These are phyloP conservation scores for Tetranychus cinnabarinus DNA, from an alignment of 1,140 invertebrate species.

Conservation along the genomic window DNA sequence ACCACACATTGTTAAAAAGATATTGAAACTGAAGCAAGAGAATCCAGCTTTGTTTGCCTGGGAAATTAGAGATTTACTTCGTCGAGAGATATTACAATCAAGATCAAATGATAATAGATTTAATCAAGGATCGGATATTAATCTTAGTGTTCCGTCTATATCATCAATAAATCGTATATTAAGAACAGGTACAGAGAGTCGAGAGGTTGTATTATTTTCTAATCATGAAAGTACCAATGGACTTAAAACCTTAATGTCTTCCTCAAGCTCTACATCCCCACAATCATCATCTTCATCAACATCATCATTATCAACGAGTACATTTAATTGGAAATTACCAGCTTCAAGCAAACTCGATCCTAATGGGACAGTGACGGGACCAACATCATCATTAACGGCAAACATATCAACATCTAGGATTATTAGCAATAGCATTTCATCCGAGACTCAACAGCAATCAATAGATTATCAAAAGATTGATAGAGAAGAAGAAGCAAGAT, in stretches of 20 bases:
- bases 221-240: neutral
- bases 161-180: slow-evolving; percentile 9
- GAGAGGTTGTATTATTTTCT: neutral
- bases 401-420: no score
- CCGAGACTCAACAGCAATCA: no score
- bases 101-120: neutral
- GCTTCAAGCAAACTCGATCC: no score
- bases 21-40: slow-evolving; percentile 65
- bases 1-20: slow-evolving; percentile 71
- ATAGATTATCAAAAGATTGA: no score
- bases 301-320: neutral
- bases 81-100: slow-evolving; percentile 23
- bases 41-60: slow-evolving; percentile 78
- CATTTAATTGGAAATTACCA: neutral
- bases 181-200: neutral
- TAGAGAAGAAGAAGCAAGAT: no score
- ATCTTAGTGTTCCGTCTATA: slow-evolving; percentile 1
- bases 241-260: neutral
- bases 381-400: no score
- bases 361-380: no score
- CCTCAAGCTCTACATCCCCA: neutral
- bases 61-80: slow-evolving; percentile 67
- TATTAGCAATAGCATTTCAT: no score
- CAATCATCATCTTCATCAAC: no score
- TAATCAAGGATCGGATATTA: neutral